phyloP scores from a whole-genome alignment of 2,113 vertebrate species.

The Protomyctophum bolini region DNA sequence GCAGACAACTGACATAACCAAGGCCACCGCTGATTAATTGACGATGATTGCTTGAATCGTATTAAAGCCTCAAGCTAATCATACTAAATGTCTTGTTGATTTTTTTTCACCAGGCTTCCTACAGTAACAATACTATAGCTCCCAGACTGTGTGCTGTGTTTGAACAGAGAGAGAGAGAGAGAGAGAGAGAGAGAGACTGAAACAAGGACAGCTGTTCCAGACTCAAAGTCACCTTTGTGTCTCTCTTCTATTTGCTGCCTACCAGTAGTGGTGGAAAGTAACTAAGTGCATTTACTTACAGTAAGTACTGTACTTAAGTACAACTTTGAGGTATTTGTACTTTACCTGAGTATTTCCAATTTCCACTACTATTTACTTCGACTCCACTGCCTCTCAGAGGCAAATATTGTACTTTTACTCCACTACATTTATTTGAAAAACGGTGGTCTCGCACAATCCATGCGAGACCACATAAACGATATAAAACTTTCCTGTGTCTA shows the following conservation, averaged over 20 bases:
- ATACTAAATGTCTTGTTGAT: constrained; percentile 36
- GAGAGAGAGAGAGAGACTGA: constrained; percentile 17
- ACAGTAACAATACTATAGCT: background rate
- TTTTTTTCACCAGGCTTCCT: background rate
- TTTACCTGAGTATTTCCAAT: no score
- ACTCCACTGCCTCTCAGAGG: no score
- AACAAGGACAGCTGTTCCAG: constrained; percentile 41
- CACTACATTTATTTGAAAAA: no score
- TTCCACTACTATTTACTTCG: no score
- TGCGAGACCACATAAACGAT: no score
- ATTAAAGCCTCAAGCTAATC: constrained; percentile 42
- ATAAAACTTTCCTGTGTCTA: no score
- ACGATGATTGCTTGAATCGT: constrained; percentile 43
- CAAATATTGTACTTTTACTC: no score
- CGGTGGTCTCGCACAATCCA: no score
- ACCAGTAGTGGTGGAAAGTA: background rate
- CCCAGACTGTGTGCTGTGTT: constrained; percentile 11
- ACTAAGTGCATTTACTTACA: no score
- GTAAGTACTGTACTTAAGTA: no score
- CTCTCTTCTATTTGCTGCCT: constrained; percentile 36
- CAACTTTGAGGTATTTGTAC: no score
- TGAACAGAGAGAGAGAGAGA: no score
- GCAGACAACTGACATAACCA: constrained; percentile 16
- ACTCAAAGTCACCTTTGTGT: constrained; percentile 56
- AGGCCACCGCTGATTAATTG: constrained; percentile 37